Percentiles rank a stretch among this genome's conserved stretches.
Conservation (phyloP, 1,140 invertebrate genomes). For the Neodiprion fabricii region DNA sequence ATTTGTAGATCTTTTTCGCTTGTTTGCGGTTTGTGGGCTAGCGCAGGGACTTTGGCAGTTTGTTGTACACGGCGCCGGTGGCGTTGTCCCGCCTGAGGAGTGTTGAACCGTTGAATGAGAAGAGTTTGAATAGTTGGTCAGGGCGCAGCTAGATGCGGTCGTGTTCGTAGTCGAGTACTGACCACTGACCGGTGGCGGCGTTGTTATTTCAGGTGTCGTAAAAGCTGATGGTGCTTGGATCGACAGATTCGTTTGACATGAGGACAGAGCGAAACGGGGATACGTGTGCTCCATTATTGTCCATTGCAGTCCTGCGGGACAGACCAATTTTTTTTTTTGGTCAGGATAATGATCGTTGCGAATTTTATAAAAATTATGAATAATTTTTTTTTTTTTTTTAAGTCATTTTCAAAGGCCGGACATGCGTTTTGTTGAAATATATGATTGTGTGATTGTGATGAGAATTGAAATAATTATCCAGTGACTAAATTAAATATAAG, state of each 20-base stretch:
- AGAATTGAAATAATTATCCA: too few relatives aligned
- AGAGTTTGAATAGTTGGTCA: conserved; percentile 51
- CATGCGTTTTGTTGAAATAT: too few relatives aligned
- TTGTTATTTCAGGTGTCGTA: conserved; percentile 58
- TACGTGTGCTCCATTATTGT: conserved; percentile 73
- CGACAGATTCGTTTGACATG: conserved; percentile 66
- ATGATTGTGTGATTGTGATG: too few relatives aligned
- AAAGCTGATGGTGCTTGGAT: conserved; percentile 56
- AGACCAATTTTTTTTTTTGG: conserved; percentile 44
- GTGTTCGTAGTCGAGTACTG: conserved; percentile 47
- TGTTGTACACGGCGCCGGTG: conserved; percentile 49
- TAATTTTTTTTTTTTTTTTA: too few relatives aligned
- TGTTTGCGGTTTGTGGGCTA: conserved; percentile 55
- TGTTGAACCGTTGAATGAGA: conserved; percentile 33
- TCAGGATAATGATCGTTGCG: background rate
- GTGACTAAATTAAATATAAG: too few relatives aligned
- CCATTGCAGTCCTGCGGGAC: conserved; percentile 74
- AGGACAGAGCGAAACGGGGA: conserved; percentile 67
- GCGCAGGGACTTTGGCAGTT: conserved; percentile 54
- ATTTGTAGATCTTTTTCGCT: conserved; percentile 70
- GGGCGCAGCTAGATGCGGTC: conserved; percentile 47
- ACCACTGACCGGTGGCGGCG: conserved; percentile 51
- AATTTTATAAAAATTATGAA: too few relatives aligned
- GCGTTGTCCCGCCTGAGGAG: conserved; percentile 38
- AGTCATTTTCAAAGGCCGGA: too few relatives aligned